Percentiles rank a stretch among this genome's conserved stretches.
phyloP scores from a whole-genome alignment of 2,797 vertebrate species.

The Spinibarbus caldwelli region DNA sequence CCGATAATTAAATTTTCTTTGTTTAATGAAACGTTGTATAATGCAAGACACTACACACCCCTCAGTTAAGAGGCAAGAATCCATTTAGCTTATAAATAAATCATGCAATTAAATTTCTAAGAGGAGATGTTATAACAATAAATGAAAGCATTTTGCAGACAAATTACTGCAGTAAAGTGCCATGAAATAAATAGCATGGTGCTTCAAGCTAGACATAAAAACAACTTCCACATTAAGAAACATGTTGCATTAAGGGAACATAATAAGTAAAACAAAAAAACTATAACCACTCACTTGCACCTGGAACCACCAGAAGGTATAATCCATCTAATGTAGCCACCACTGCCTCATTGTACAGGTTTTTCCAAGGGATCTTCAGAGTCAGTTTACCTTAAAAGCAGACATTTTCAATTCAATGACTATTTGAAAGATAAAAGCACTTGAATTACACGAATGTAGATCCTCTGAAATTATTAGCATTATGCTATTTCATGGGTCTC shows the following conservation, averaged over 20 bases:
- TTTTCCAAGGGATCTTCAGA: conserved; percentile 98
- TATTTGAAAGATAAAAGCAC: not conserved
- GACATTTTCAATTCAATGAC: not conserved
- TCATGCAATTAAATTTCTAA: not conserved
- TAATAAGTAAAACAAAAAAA: not conserved
- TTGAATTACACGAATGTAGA: not conserved
- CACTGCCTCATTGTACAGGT: conserved; percentile 94
- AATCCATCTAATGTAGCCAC: conserved; percentile 92
- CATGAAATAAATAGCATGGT: not conserved
- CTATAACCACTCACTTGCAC: conserved; percentile 85
- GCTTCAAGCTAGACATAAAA: not conserved
- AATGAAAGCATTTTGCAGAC: not conserved
- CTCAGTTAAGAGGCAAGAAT: conserved; percentile 17
- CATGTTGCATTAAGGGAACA: not conserved
- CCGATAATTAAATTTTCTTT: not conserved
- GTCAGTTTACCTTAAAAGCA: conserved; percentile 86
- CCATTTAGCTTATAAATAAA: not conserved
- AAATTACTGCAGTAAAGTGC: not conserved
- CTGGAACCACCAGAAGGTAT: conserved; percentile 92
- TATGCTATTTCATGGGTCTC: not conserved
- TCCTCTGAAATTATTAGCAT: not conserved
- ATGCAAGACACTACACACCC: not conserved
- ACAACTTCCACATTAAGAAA: not conserved
- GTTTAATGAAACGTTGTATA: not conserved
- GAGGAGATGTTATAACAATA: conserved; percentile 11